Conservation (phyloP, 2,888 invertebrate species). For the Callosobruchus maculatus region DNA sequence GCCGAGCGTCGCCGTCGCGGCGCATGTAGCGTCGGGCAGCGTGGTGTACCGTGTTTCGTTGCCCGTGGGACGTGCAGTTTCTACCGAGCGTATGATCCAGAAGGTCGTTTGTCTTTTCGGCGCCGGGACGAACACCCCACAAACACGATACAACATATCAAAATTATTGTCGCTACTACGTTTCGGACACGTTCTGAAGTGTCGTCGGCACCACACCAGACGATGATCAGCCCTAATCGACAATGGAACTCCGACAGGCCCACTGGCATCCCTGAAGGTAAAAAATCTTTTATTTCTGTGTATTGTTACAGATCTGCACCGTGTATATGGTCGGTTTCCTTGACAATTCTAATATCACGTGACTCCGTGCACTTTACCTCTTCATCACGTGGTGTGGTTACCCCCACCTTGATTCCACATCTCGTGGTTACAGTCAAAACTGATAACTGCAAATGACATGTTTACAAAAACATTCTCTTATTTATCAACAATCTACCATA, state of each 20-base stretch:
- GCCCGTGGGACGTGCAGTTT: slow-evolving; percentile 18
- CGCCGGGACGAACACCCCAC: slow-evolving; percentile 33
- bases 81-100: background rate
- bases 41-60: slow-evolving; percentile 43
- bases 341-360: background rate
- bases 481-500: too few relatives aligned
- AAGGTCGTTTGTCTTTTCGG: slow-evolving; percentile 21
- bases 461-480: too few relatives aligned
- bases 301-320: background rate
- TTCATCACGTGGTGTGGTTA: background rate
- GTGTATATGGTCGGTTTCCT: background rate
- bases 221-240: background rate
- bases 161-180: background rate
- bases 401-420: background rate
- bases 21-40: slow-evolving; percentile 41
- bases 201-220: slow-evolving; percentile 22
- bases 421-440: too few relatives aligned
- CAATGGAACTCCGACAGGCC: background rate
- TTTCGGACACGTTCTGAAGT: slow-evolving; percentile 29
- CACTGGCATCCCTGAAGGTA: background rate
- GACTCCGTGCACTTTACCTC: background rate
- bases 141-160: slow-evolving; percentile 34
- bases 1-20: slow-evolving; percentile 35
- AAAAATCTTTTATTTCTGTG: background rate
- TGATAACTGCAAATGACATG: too few relatives aligned